Conservation (phyloP, 2,888 invertebrate species). For the Alcis repandata region DNA sequence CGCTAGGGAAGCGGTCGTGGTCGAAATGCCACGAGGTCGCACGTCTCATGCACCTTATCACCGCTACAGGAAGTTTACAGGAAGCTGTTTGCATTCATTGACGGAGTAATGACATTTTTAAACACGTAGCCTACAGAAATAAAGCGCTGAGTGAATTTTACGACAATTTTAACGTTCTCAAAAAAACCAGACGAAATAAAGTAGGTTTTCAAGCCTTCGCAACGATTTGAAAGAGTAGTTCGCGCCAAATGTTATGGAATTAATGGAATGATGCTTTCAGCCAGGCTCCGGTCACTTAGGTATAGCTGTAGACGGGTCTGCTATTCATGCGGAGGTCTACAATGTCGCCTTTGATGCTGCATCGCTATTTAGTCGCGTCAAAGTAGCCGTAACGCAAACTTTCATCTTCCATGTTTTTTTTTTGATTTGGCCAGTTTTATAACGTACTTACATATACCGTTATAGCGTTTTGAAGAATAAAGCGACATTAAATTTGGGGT, state of each 20-base stretch:
- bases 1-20: slow-evolving; percentile 47
- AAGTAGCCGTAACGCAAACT: slow-evolving; percentile 28
- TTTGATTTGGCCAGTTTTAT: slow-evolving; percentile 7
- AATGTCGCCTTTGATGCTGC: slow-evolving; percentile 41
- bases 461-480: too few species aligned
- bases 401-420: slow-evolving; percentile 4
- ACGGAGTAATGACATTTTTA: slow-evolving; percentile 41
- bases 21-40: slow-evolving; percentile 58
- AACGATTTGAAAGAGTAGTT: slow-evolving; percentile 11
- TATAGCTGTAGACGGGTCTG: slow-evolving; percentile 7
- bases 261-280: slow-evolving; percentile 27
- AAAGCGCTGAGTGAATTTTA: slow-evolving; percentile 1
- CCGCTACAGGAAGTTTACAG: slow-evolving; percentile 32
- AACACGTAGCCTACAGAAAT: slow-evolving; percentile 6
- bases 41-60: slow-evolving; percentile 52
- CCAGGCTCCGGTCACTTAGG: slow-evolving; percentile 16
- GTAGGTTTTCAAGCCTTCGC: not conserved
- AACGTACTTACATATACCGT: not conserved
- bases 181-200: slow-evolving; percentile 1
- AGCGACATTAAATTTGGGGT: too few species aligned
- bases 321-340: slow-evolving; percentile 41
- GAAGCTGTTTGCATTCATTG: slow-evolving; percentile 58
- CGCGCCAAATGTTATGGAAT: slow-evolving; percentile 16
- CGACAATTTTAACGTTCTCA: slow-evolving; percentile 6
- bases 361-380: slow-evolving; percentile 37